Conservation (phyloP, 2,113 vertebrate species). For the Elephantulus edwardii region DNA sequence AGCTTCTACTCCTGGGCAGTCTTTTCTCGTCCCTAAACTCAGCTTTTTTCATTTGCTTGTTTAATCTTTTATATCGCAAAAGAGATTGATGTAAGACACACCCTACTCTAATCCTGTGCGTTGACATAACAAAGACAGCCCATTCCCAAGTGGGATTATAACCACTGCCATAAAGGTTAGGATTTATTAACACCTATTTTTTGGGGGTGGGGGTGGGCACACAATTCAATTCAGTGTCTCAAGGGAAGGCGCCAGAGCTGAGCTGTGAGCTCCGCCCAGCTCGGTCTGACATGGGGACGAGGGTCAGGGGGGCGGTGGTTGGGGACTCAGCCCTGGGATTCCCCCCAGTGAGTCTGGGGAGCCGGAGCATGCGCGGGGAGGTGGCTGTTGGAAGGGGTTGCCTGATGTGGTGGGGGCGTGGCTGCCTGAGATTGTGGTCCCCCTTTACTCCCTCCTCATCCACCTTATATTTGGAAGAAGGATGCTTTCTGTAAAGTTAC, state of each 20-base stretch:
- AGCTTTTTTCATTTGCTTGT: neutral
- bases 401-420: constrained; percentile 74
- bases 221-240: neutral
- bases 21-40: neutral
- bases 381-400: constrained; percentile 67
- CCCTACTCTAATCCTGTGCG: neutral
- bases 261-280: constrained; percentile 70
- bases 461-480: constrained; percentile 38
- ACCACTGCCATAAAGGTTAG: neutral
- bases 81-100: neutral
- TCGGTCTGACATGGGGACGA: constrained; percentile 60
- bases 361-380: constrained; percentile 76
- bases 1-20: neutral
- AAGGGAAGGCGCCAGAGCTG: constrained; percentile 64
- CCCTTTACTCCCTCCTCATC: neutral
- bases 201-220: neutral
- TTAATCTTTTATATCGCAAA: neutral
- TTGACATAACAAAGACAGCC: neutral
- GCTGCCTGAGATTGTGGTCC: constrained; percentile 49
- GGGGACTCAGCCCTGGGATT: constrained; percentile 71
- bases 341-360: constrained; percentile 51
- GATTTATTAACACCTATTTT: neutral
- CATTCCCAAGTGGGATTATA: neutral
- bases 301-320: constrained; percentile 74
- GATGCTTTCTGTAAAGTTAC: constrained; percentile 21